Evolutionary conservation across 2,797 vertebrate species (phyloP).

Genomic region (Tarsius wallacei): DNA sequence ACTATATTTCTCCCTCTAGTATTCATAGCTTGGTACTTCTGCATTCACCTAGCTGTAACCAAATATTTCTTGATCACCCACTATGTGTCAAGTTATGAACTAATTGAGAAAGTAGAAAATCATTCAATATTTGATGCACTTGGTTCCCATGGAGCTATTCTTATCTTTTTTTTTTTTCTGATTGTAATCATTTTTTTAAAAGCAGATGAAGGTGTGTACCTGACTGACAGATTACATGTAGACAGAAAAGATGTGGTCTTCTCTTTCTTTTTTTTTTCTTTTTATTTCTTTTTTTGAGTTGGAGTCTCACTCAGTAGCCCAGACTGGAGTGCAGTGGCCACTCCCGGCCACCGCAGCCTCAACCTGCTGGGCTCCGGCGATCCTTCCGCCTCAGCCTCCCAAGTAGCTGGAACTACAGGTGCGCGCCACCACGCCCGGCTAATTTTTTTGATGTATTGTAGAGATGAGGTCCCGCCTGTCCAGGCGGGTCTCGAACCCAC

Average conservation of each 20-base stretch:
- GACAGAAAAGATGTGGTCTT: background rate
- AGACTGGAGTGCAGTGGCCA: too few species aligned
- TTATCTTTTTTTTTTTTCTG: background rate
- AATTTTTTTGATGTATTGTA: too few species aligned
- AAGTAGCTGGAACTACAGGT: too few species aligned
- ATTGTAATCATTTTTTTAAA: background rate
- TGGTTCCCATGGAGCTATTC: background rate
- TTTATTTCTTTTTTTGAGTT: too few species aligned
- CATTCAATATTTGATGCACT: background rate
- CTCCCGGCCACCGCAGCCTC: too few species aligned
- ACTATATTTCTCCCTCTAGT: background rate
- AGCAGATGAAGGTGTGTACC: background rate
- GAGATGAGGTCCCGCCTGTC: too few species aligned
- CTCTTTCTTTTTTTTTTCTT: background rate
- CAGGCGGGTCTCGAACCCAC: too few species aligned
- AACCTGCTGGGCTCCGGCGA: too few species aligned
- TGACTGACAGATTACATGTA: background rate
- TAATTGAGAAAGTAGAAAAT: background rate
- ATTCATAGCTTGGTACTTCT: background rate
- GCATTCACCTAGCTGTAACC: background rate
- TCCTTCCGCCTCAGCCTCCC: too few species aligned
- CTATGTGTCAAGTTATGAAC: background rate
- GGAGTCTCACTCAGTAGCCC: too few species aligned
- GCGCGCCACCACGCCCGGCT: too few species aligned
- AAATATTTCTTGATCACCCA: background rate